Evolutionary conservation across 2,888 invertebrate genomes (phyloP).

Genomic region (Heterodera filipjevi): DNA sequence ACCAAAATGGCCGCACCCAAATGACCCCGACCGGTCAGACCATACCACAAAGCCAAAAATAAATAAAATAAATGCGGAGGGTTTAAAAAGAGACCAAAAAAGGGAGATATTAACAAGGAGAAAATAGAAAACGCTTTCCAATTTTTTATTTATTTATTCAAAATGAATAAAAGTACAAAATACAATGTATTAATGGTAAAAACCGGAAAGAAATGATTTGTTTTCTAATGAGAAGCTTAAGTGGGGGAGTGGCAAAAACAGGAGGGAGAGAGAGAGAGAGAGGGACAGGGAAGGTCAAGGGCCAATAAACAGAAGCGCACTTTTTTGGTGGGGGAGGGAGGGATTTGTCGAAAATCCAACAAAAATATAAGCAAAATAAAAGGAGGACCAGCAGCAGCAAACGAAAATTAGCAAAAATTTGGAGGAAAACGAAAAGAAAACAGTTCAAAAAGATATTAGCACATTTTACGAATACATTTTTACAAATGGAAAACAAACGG

Average conservation of each 20-base stretch:
- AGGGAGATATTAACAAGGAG: too few species aligned
- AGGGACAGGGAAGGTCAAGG: neutral
- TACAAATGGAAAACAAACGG: too few species aligned
- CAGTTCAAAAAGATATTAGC: neutral
- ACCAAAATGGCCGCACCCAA: too few species aligned
- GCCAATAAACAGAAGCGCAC: neutral
- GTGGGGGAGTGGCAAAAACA: conserved; percentile 14
- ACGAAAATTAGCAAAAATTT: conserved; percentile 5
- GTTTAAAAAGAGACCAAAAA: too few species aligned
- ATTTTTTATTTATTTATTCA: too few species aligned
- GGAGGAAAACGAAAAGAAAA: neutral
- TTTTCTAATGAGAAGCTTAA: neutral
- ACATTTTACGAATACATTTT: too few species aligned
- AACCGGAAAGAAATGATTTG: neutral
- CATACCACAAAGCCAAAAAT: too few species aligned
- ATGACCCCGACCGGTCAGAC: too few species aligned
- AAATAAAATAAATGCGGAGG: too few species aligned
- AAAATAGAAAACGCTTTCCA: too few species aligned
- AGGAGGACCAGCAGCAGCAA: neutral
- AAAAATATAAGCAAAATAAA: neutral
- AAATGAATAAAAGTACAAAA: neutral
- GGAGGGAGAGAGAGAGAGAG: neutral
- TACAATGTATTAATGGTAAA: neutral
- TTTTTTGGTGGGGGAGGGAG: conserved; percentile 8
- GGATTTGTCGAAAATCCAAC: conserved; percentile 9